A percentile compares a stretch with the other conserved stretches of the same genome.
Evolutionary conservation across 2,888 invertebrate species (phyloP).

Genomic region (Drosophila fulvimacula): DNA sequence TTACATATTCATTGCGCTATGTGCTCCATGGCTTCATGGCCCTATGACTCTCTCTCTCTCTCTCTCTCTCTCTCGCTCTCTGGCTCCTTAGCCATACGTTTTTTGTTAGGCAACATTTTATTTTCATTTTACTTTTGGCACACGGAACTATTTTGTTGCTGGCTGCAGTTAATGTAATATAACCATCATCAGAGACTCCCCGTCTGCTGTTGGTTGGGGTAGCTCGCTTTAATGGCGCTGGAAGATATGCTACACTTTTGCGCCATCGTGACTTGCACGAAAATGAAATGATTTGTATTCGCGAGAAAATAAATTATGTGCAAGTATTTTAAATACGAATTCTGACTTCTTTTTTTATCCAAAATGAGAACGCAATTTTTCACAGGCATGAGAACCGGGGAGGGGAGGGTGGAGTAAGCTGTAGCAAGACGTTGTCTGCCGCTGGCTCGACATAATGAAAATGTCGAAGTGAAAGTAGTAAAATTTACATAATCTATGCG

Average conservation of each 20-base stretch:
- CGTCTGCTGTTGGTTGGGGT: background rate
- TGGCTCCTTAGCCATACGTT: background rate
- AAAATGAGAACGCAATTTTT: conserved; percentile 76
- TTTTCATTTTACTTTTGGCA: conserved; percentile 76
- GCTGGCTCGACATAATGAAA: conserved; percentile 71
- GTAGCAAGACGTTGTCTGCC: conserved; percentile 45
- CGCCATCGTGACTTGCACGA: conserved; percentile 73
- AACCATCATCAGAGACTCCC: conserved; percentile 67
- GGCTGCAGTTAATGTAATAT: conserved; percentile 76
- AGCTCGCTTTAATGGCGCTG: conserved; percentile 66
- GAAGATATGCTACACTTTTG: conserved; percentile 72
- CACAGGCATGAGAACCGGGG: conserved; percentile 29
- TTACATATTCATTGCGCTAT: conserved; percentile 73
- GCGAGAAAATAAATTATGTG: conserved; percentile 78
- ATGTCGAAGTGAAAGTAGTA: conserved; percentile 81
- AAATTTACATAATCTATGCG: conserved; percentile 80
- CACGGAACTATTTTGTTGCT: conserved; percentile 62
- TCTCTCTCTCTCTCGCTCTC: too few relatives aligned
- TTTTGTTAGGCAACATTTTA: conserved; percentile 69
- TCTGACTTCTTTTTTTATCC: conserved; percentile 39
- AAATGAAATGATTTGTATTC: conserved; percentile 81
- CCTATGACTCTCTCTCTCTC: background rate
- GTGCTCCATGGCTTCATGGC: background rate
- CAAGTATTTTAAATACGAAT: conserved; percentile 80
- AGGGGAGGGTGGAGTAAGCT: background rate